Evolutionary conservation across 2,888 invertebrate genomes (phyloP).

Genomic region (Cataglyphis altisquamis): DNA sequence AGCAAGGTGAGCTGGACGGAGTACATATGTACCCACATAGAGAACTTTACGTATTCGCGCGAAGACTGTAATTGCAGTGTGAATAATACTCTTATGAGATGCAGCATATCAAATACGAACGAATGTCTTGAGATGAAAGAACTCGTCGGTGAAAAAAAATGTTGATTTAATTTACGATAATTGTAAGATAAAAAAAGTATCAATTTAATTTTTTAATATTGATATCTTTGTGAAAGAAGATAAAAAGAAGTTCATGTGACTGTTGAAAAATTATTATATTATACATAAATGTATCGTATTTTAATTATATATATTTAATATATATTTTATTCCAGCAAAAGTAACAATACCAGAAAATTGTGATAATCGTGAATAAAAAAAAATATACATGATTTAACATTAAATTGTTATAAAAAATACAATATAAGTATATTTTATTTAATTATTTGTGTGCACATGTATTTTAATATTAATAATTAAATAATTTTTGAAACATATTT

Average conservation of each 20-base stretch:
- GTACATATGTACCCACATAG: background rate
- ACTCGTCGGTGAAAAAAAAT: background rate
- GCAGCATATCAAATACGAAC: background rate
- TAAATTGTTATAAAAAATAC: no score
- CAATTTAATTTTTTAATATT: background rate
- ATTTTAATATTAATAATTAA: background rate
- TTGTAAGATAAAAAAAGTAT: background rate
- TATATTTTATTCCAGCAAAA: no score
- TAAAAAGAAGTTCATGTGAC: background rate
- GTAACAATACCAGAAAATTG: no score
- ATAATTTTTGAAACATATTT: background rate
- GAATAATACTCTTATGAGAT: constrained; percentile 16
- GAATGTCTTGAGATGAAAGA: background rate
- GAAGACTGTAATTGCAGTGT: constrained; percentile 13
- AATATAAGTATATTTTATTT: no score
- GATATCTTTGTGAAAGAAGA: background rate
- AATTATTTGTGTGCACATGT: no score
- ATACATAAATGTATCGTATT: no score
- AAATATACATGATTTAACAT: no score
- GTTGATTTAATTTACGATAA: background rate
- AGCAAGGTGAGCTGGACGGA: constrained; percentile 53
- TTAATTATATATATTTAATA: no score
- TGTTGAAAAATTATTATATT: no score
- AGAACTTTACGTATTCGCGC: constrained; percentile 30
- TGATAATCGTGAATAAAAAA: no score